Evolutionary conservation across 2,797 vertebrate species (phyloP).

Genomic region (Spea hammondii): DNA sequence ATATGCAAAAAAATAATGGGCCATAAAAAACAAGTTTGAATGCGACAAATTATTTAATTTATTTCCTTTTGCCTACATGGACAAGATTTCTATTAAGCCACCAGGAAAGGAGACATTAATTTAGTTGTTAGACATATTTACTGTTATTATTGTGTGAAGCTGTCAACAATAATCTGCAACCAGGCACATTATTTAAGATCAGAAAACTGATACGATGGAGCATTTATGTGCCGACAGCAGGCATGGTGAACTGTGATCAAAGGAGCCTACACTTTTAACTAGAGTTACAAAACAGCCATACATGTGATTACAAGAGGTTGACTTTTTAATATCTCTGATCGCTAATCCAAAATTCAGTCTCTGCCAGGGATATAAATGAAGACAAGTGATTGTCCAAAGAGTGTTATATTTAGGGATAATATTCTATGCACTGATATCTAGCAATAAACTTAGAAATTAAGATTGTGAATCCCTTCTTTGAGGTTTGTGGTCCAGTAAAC

Average conservation of each 20-base stretch:
- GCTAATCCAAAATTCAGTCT: no score
- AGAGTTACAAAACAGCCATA: no score
- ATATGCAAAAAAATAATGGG: slow-evolving; percentile 58
- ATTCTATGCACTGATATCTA: no score
- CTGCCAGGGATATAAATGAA: no score
- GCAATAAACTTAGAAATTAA: no score
- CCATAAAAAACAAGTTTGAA: not conserved
- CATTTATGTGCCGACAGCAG: not conserved
- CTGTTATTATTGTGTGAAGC: not conserved
- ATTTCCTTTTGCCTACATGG: not conserved
- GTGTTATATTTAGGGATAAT: no score
- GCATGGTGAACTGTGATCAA: not conserved
- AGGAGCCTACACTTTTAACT: not conserved
- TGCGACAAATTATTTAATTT: slow-evolving; percentile 10
- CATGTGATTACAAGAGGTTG: no score
- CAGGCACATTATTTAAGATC: not conserved
- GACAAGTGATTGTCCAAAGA: no score
- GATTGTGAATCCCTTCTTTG: no score
- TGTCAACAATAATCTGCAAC: not conserved
- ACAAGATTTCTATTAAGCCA: not conserved
- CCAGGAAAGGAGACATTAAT: not conserved
- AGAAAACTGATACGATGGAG: not conserved
- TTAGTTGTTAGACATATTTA: not conserved
- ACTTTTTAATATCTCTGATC: no score
- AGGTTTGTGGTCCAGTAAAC: no score